A percentile compares a stretch with the other conserved stretches of the same genome.
Evolutionary conservation across 2,113 vertebrate genomes (phyloP).

Genomic region (Proterorhinus semilunaris): DNA sequence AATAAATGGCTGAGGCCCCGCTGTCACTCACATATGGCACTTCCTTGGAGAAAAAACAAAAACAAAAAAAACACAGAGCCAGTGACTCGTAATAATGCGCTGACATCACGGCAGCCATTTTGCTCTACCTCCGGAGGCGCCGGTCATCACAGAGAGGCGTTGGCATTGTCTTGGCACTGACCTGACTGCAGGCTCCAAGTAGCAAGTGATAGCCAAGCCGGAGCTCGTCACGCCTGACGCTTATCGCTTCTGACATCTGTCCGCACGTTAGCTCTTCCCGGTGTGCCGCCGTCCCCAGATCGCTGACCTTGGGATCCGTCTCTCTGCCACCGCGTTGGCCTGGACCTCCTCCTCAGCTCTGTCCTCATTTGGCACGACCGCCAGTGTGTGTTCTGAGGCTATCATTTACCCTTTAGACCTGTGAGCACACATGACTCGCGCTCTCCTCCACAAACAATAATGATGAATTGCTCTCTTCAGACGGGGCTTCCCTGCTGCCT

Average conservation of each 20-base stretch:
- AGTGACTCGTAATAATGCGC: conserved; percentile 64
- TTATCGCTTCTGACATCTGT: conserved; percentile 86
- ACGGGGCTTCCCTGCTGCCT: too few relatives aligned
- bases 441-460: conserved; percentile 21
- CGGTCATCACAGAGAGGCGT: conserved; percentile 70
- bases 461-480: not conserved
- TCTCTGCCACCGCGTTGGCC: conserved; percentile 37
- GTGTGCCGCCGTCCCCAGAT: conserved; percentile 70
- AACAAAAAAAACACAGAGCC: conserved; percentile 19
- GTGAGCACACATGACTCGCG: conserved; percentile 37
- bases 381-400: conserved; percentile 26
- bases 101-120: conserved; percentile 70
- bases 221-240: conserved; percentile 77
- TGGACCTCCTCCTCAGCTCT: conserved; percentile 16
- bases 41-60: conserved; percentile 57
- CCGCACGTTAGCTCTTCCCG: conserved; percentile 70
- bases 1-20: conserved; percentile 68
- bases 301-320: conserved; percentile 80
- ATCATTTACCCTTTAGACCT: conserved; percentile 50
- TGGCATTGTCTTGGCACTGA: conserved; percentile 73
- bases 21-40: conserved; percentile 76
- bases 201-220: conserved; percentile 83
- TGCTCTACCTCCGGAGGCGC: conserved; percentile 67
- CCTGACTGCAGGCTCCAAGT: conserved; percentile 72
- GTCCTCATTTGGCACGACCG: conserved; percentile 40